Conservation (phyloP, 2,113 vertebrate species). For the Xyrauchen texanus region DNA sequence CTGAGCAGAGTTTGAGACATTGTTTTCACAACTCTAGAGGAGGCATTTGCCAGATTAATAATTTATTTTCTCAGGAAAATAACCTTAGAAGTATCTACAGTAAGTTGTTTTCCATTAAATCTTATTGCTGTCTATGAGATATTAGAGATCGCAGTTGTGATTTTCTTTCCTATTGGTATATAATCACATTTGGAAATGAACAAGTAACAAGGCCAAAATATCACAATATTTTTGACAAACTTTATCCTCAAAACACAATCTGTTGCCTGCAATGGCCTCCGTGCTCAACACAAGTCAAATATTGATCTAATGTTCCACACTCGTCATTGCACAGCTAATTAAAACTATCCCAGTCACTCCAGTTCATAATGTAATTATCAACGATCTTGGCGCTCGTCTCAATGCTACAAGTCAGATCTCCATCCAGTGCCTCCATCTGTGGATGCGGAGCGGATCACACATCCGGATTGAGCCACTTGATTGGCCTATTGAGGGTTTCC, state of each 20-base stretch:
- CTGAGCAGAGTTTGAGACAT: too few species aligned
- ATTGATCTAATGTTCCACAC: slow-evolving; percentile 63
- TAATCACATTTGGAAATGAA: not conserved
- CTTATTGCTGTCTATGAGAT: not conserved
- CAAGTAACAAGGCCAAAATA: not conserved
- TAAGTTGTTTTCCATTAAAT: too few species aligned
- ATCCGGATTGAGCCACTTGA: slow-evolving; percentile 22
- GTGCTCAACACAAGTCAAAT: slow-evolving; percentile 27
- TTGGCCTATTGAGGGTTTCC: slow-evolving; percentile 50
- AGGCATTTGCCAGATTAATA: too few species aligned
- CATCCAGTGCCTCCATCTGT: not conserved
- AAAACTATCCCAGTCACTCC: slow-evolving; percentile 54
- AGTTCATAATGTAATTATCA: slow-evolving; percentile 66
- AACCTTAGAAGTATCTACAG: too few species aligned
- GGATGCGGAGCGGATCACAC: too few species aligned
- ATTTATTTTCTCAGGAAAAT: too few species aligned
- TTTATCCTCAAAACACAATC: not conserved
- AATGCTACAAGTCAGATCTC: not conserved
- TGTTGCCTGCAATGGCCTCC: not conserved
- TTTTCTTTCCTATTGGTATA: not conserved
- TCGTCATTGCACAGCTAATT: slow-evolving; percentile 66
- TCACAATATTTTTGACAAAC: too few species aligned
- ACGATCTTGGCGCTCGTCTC: slow-evolving; percentile 45
- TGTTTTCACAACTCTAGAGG: too few species aligned
- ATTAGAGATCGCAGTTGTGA: not conserved